A percentile compares a stretch with the other conserved stretches of the same genome.
Conservation (phyloP, 2,888 invertebrate species). For the Magallana nippona region DNA sequence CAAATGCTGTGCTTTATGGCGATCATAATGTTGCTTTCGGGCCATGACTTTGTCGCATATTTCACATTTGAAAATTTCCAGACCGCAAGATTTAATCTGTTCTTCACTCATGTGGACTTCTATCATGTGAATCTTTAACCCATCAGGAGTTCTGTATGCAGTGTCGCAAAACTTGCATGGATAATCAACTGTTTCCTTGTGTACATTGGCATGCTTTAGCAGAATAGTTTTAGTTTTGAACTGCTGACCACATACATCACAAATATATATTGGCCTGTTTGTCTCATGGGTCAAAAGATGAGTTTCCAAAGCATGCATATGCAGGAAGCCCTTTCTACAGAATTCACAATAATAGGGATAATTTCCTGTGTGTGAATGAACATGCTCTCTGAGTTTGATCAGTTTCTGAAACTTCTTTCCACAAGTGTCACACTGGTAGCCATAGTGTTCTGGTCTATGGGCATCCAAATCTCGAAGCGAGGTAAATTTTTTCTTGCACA, state of each 20-base stretch:
- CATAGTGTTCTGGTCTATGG: constrained; percentile 41
- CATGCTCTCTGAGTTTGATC: constrained; percentile 38
- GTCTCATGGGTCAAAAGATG: constrained; percentile 25
- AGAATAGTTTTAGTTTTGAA: constrained; percentile 29
- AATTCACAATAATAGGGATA: constrained; percentile 29
- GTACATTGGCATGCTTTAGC: constrained; percentile 40
- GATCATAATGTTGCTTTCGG: constrained; percentile 39
- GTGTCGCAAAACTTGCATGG: constrained; percentile 41
- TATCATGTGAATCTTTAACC: constrained; percentile 40
- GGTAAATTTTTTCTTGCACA: constrained; percentile 35
- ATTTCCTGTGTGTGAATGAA: constrained; percentile 32
- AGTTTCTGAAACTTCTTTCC: constrained; percentile 42
- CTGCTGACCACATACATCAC: constrained; percentile 28
- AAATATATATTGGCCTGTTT: constrained; percentile 32
- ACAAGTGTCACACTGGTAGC: constrained; percentile 42
- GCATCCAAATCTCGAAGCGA: constrained; percentile 9
- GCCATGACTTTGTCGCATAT: constrained; percentile 39
- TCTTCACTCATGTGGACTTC: constrained; percentile 43
- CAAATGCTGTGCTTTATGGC: constrained; percentile 37
- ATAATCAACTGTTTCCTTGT: constrained; percentile 34
- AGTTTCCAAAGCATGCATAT: constrained; percentile 25
- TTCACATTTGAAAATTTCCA: constrained; percentile 39
- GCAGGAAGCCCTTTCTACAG: constrained; percentile 38
- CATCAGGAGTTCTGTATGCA: constrained; percentile 37
- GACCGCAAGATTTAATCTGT: constrained; percentile 35